Evolutionary conservation across 2,888 invertebrate species (phyloP).

Genomic region (Erpobdella octoculata): DNA sequence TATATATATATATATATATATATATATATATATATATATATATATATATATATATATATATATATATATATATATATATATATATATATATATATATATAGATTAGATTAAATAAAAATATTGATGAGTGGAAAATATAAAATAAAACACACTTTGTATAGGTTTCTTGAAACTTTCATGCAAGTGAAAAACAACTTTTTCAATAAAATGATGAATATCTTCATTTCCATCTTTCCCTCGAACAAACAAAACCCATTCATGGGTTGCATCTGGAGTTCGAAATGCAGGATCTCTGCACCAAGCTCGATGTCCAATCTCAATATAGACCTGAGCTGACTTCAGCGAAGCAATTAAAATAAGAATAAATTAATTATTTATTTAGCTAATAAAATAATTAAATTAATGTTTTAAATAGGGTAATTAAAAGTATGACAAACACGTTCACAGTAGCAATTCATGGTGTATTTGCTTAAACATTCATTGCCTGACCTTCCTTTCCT

Average conservation of each 20-base stretch:
- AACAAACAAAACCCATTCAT: constrained; percentile 27
- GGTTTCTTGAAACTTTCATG: constrained; percentile 19
- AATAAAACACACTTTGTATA: neutral
- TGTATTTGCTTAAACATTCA: no score
- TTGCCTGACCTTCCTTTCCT: no score
- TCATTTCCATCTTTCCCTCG: constrained; percentile 23
- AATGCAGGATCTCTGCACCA: constrained; percentile 13
- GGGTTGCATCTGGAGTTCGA: neutral
- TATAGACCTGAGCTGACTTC: constrained; percentile 24
- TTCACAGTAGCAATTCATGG: no score
- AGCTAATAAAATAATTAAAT: no score
- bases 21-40: no score
- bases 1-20: no score
- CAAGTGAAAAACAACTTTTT: constrained; percentile 24
- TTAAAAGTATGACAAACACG: no score
- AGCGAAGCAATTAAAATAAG: no score
- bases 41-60: no score
- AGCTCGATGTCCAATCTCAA: constrained; percentile 23
- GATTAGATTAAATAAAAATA: neutral
- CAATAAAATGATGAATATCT: constrained; percentile 16
- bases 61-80: no score
- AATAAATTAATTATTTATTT: no score
- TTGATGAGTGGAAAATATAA: neutral
- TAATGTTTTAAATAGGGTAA: no score
- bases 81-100: neutral